phyloP scores from a whole-genome alignment of 2,113 vertebrate genomes.

The Polypterus bichir region DNA sequence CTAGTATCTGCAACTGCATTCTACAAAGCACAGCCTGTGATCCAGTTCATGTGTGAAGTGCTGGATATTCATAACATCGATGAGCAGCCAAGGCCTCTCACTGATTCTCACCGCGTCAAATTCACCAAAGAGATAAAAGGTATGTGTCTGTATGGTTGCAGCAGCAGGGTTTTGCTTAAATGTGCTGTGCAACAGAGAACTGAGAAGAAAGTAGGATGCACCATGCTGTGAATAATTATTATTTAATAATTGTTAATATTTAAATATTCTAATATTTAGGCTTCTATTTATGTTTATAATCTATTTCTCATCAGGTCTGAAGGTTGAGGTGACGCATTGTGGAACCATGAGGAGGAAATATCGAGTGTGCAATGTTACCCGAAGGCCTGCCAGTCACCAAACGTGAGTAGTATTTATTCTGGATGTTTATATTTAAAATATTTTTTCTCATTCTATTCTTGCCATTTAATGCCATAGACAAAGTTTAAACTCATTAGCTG shows the following conservation, averaged over 20 bases:
- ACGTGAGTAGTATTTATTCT: slow-evolving; percentile 59
- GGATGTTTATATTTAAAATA: background rate
- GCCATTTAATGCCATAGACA: too few species aligned
- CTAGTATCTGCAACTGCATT: slow-evolving; percentile 97
- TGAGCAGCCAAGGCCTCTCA: slow-evolving; percentile 93
- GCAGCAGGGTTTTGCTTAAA: too few species aligned
- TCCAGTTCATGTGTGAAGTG: slow-evolving; percentile 99
- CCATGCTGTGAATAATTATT: too few species aligned
- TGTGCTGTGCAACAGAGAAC: slow-evolving; percentile 8
- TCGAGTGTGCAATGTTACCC: slow-evolving; percentile 93
- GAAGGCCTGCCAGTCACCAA: slow-evolving; percentile 93
- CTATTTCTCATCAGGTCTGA: slow-evolving; percentile 63
- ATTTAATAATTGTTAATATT: too few species aligned
- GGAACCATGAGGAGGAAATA: slow-evolving; percentile 98
- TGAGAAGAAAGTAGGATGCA: background rate
- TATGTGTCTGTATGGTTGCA: slow-evolving; percentile 26
- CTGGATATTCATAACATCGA: slow-evolving; percentile 99
- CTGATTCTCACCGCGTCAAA: slow-evolving; percentile 97
- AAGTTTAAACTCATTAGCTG: too few species aligned
- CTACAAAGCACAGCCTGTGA: slow-evolving; percentile 98
- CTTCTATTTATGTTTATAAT: too few species aligned
- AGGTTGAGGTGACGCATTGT: slow-evolving; percentile 98
- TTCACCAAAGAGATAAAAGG: slow-evolving; percentile 99
- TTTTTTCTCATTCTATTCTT: too few species aligned
- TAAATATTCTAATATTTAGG: too few species aligned